Evolutionary conservation across 1,140 invertebrate species (phyloP), one percentile per base, ranked within the genome.

Genomic region (Magallana angulata): DNA sequence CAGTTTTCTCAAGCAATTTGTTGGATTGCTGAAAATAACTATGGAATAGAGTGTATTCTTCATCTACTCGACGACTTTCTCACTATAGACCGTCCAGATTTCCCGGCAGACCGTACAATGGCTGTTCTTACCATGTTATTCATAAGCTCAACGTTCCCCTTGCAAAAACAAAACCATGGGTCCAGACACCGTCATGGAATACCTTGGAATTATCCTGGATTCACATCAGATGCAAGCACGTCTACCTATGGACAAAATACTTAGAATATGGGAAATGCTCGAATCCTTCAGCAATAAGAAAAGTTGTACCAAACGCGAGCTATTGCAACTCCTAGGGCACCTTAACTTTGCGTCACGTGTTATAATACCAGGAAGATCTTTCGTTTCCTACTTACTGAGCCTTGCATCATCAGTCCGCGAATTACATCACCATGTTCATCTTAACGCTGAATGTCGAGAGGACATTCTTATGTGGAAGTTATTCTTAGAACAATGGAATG

Each of bases 401-500:
- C 16, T 86, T 24, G 71, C 68, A 36, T 84, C 85, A 24, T 85
- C 57, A 64, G 85, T 87, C 2, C 76, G 80, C 11, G 71, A 83
- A 48, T 48, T 87, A 62, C 83, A 87, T 57, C 80, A 90, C 59
- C 48, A 84, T 57, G 62, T 90, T 1, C n/a, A 83, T 24, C n/a
- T 90, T 6, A 87, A 68, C 9, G 14, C 14, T 1, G 76, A 85
- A 82, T 87, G 82, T 36, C 62, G 14, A n/a, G 57, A 14, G 71
- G 83, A 89, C 57, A 57, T 89, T 14, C 16, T 24, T 58, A 89
- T 87, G 86, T 89, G 84, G 86, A 24, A 16, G 9, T 36, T 82
- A 18, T 89, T 89, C 60, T 62, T 87, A 30, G 30, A 60, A 8
- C 30, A 64, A 3, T 89, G 89, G 86, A 89, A 89, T 80, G 86